Base-by-base conservation (phyloP, 2,888 invertebrate species). In the Pemphredon lugubris region DNA sequence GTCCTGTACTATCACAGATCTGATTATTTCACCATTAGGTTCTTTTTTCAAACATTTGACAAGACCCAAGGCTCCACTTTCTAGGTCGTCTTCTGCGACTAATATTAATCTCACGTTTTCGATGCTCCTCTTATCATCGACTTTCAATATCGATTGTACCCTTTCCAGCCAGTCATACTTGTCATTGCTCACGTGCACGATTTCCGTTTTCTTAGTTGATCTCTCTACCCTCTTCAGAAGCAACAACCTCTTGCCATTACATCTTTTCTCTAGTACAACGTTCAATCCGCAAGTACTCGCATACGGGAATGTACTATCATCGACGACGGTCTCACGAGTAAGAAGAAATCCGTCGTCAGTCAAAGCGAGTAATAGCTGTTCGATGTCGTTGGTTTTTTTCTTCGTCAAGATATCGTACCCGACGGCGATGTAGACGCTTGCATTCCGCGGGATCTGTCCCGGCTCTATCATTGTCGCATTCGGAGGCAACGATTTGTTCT, bases 41-140 rank as follows among this genome's bases (percentile, higher is more conserved):
- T 98, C 97, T 81, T 92, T 94, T 65, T 95, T 92, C 23, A 98
- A 88, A 88, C 98, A 98, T 83, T 97, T 97, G 0, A 96, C 93
- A 57, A 98, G 90, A n/a, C 98, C 99, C 18, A 97, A 87, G 0
- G 98, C 91, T n/a, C 99, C 99, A 26, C 40, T 67, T 5, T 93
- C 90, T 1, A 92, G 91, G 58, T 94, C 93, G 74, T 93, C 92
- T 87, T 94, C 93, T 0, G 93, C 91, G 14, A 95, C 93, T 0
- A 97, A 86, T 0, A 95, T 90, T 0, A 95, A 88, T 82, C 93
- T 92, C 11, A 91, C 90, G 0, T 90, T 90, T 26, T 89, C 89
- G 59, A 90, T 89, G 0, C 89, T 82, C 40, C 91, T 90, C 60
- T 91, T 91, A 89, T 92, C 73, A 72, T 85, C 79, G 39, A 26